Evolutionary conservation across 2,888 invertebrate genomes (phyloP).

Genomic region (Eucriotettix oculatus): DNA sequence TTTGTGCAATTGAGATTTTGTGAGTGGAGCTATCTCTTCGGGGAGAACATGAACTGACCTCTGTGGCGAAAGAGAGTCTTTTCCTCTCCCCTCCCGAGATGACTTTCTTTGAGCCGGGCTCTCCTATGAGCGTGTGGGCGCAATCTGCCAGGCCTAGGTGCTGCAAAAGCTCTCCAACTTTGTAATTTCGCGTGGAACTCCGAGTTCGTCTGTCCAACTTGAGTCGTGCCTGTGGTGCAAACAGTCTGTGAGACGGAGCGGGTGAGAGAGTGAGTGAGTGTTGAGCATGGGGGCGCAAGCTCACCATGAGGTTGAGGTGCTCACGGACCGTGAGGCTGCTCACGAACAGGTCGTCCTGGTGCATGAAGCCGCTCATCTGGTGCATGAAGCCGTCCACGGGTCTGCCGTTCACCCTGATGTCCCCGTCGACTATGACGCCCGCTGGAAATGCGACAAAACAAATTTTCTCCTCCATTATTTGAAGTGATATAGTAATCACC

Average conservation of each 20-base stretch:
- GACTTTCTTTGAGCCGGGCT: conserved; percentile 54
- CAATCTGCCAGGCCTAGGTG: conserved; percentile 55
- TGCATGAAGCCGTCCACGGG: conserved; percentile 54
- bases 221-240: conserved; percentile 45
- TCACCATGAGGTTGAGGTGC: conserved; percentile 74
- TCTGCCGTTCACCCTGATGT: conserved; percentile 62
- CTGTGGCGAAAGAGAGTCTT: conserved; percentile 80
- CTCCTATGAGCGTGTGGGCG: conserved; percentile 62
- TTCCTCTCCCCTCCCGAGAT: conserved; percentile 91
- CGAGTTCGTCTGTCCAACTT: conserved; percentile 56
- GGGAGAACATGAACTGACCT: conserved; percentile 33
- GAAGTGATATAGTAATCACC: too few relatives aligned
- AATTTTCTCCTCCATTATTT: too few relatives aligned
- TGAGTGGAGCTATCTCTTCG: too few relatives aligned
- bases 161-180: conserved; percentile 51
- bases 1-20: too few relatives aligned
- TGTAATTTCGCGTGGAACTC: conserved; percentile 38
- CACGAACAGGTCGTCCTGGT: conserved; percentile 81
- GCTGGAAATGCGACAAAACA: conserved; percentile 26
- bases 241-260: background rate
- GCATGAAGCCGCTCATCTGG: conserved; percentile 74
- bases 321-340: conserved; percentile 72
- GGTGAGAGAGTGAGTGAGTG: too few relatives aligned
- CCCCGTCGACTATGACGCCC: conserved; percentile 56
- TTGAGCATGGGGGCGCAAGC: too few relatives aligned